phyloP scores from a whole-genome alignment of 1,140 invertebrate genomes.

The Anastrepha ludens region DNA sequence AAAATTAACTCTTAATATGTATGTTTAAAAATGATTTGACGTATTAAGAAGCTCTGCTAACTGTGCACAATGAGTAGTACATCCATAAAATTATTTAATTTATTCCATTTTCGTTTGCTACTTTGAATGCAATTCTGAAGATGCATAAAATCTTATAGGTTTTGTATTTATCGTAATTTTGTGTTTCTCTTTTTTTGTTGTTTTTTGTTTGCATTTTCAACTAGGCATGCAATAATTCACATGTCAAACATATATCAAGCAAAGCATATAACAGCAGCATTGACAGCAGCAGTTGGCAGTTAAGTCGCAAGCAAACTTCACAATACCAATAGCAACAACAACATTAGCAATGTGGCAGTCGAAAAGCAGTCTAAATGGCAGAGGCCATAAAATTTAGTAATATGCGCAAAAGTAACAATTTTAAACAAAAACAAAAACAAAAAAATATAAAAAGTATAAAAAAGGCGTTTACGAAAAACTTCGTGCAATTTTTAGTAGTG shows the following conservation, averaged over 20 bases:
- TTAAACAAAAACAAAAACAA: not conserved
- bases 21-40: not conserved
- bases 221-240: conserved; percentile 8
- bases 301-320: not conserved
- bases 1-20: too few species aligned
- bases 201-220: not conserved
- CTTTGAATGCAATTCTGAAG: not conserved
- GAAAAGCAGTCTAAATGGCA: conserved; percentile 4
- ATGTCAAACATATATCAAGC: conserved; percentile 30
- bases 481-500: not conserved
- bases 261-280: conserved; percentile 13
- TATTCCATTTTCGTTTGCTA: not conserved
- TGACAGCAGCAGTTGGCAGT: conserved; percentile 33
- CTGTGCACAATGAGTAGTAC: not conserved
- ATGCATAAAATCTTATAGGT: not conserved
- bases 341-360: not conserved
- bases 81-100: not conserved
- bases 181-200: not conserved
- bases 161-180: not conserved
- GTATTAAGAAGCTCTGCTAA: not conserved
- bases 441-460: not conserved
- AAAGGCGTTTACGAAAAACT: not conserved
- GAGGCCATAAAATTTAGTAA: conserved; percentile 39
- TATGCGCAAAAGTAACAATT: conserved; percentile 41
- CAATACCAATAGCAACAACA: conserved; percentile 4